These are phyloP conservation scores for Argyresthia goedartella DNA, from an alignment of 2,888 invertebrate species.

Conservation along the genomic window DNA sequence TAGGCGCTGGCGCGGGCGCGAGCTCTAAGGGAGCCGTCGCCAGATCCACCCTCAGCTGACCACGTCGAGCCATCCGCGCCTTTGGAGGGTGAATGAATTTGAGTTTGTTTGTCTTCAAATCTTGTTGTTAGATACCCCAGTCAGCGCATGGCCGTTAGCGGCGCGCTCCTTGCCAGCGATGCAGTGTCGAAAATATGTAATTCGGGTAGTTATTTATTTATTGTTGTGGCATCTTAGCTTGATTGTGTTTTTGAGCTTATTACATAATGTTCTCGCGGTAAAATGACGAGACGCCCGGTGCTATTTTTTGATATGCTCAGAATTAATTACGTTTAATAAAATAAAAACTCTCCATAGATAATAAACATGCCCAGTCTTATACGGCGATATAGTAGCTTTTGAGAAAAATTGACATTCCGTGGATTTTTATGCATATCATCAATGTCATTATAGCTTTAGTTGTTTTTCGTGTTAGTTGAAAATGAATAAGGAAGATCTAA, in stretches of 20 bases:
- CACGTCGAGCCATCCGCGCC: slow-evolving; percentile 26
- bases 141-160: no score
- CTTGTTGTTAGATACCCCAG: no score
- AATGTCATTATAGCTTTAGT: slow-evolving; percentile 40
- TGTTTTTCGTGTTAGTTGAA: slow-evolving; percentile 24
- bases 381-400: slow-evolving; percentile 14
- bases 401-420: slow-evolving; percentile 43
- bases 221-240: background rate
- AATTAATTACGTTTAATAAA: no score
- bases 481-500: background rate
- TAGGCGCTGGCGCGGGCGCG: slow-evolving; percentile 61
- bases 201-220: background rate
- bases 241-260: background rate
- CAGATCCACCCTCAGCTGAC: slow-evolving; percentile 27
- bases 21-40: slow-evolving; percentile 37
- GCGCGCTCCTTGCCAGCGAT: background rate
- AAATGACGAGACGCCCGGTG: no score
- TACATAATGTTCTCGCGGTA: no score
- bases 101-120: background rate
- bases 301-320: no score
- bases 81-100: slow-evolving; percentile 23
- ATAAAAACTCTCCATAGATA: no score
- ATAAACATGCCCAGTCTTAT: background rate
- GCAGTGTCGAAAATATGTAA: background rate
- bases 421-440: slow-evolving; percentile 53